These are phyloP conservation scores for Rynchops niger DNA, from an alignment of 2,113 vertebrate genomes.

Conservation along the genomic window DNA sequence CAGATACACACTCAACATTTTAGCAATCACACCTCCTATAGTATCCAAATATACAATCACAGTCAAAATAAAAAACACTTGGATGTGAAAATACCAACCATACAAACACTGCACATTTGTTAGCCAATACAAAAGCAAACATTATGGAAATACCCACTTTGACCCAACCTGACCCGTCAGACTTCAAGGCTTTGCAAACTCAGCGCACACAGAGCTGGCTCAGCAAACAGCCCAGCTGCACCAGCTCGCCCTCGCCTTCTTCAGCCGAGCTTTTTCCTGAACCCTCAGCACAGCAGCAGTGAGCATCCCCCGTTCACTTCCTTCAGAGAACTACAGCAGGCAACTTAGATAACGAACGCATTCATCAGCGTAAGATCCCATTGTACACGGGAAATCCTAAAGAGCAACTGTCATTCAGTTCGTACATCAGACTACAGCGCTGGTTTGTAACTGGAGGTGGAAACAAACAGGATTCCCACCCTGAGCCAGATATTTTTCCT, in stretches of 20 bases:
- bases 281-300: background rate
- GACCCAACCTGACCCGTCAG: constrained; percentile 4
- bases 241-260: background rate
- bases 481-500: background rate
- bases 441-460: background rate
- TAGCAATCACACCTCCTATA: constrained; percentile 47
- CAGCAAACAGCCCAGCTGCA: background rate
- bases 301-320: background rate
- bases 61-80: constrained; percentile 57
- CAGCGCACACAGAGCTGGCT: background rate
- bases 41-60: constrained; percentile 56
- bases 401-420: background rate
- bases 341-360: background rate
- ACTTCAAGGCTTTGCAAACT: constrained; percentile 23
- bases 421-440: background rate
- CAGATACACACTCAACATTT: constrained; percentile 51
- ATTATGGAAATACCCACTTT: background rate
- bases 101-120: constrained; percentile 69
- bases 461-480: background rate
- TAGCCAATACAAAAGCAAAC: constrained; percentile 75
- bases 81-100: constrained; percentile 55
- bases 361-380: background rate
- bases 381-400: background rate
- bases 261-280: background rate
- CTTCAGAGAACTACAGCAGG: constrained; percentile 23